Evolutionary conservation across 1,140 invertebrate genomes (phyloP).

Genomic region (Schlechtendalia chinensis): DNA sequence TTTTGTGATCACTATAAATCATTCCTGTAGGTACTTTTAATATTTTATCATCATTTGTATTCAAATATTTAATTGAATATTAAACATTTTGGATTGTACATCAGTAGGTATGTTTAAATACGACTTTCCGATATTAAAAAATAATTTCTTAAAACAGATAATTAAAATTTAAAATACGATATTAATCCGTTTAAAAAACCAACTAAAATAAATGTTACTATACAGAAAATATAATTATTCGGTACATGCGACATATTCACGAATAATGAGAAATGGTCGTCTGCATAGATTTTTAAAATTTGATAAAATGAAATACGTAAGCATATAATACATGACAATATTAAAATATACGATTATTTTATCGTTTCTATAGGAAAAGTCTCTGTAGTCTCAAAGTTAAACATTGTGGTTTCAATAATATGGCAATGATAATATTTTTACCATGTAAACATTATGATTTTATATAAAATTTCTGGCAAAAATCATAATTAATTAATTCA

Average conservation of each 20-base stretch:
- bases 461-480: too few relatives aligned
- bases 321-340: too few relatives aligned
- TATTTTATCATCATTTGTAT: slow-evolving; percentile 27
- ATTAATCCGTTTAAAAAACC: neutral
- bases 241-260: neutral
- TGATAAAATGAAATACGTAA: neutral
- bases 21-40: neutral
- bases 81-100: neutral
- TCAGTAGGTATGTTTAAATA: neutral
- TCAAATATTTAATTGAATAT: slow-evolving; percentile 24
- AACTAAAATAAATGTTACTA: neutral
- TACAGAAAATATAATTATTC: neutral
- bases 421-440: too few relatives aligned
- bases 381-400: too few relatives aligned
- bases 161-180: neutral
- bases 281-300: neutral
- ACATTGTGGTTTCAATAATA: too few relatives aligned
- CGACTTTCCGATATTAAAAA: neutral
- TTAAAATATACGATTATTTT: too few relatives aligned
- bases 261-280: neutral
- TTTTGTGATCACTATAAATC: neutral
- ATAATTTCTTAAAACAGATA: neutral
- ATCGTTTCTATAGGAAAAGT: too few relatives aligned
- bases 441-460: too few relatives aligned
- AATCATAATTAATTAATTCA: too few relatives aligned